Evolutionary conservation across 2,797 vertebrate species (phyloP), one percentile per base, ranked within the genome.

Genomic region (Acipenser oxyrinchus): DNA sequence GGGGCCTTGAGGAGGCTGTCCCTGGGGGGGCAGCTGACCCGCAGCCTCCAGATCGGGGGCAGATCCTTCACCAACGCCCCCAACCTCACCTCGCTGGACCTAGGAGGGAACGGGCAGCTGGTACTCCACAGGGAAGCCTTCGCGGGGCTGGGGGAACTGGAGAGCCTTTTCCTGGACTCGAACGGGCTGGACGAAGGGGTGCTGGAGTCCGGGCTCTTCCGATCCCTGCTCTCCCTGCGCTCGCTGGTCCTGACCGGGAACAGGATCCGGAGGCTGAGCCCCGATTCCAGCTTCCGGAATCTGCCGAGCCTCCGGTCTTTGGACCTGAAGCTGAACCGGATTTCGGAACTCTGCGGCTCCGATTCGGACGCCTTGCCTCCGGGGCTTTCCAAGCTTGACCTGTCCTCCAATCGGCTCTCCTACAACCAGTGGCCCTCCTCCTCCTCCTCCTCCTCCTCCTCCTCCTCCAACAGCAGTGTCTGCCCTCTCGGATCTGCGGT

Each of bases 241-340:
- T 71, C 63, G 9, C 66, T 79, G 50, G 70, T 73, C 62, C 77
- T 79, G 6, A 60, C 64, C 1, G 75, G 68, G 6, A 79, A 79
- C 60, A 57, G 7, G 7, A 65, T 79, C 7, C 59, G 4, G 7
- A 49, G 68, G 11, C 48, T 79, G n/a, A 67, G 58, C 10, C 75
- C 71, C 2, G 74, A 75, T 63, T 23, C 71, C 2, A 65, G 60
- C 15, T 79, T 79, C 53, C 63, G 66, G 6, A 48, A 62, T 10
- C 66, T 79, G 6, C 61, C 7, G 11, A 49, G 7, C 3, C 37
- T 79, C 48, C 65, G 50, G 2, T 9, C 63, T 13, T 60, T 79
- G 1, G 48, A 64, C 51, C 64, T 79, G 52, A 73, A 74, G 50
- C 64, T 73, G 12, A 79, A 79, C 65, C 58, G 13, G 23, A 74